phyloP scores from a whole-genome alignment of 2,797 vertebrate genomes.

The Alcedo atthis region DNA sequence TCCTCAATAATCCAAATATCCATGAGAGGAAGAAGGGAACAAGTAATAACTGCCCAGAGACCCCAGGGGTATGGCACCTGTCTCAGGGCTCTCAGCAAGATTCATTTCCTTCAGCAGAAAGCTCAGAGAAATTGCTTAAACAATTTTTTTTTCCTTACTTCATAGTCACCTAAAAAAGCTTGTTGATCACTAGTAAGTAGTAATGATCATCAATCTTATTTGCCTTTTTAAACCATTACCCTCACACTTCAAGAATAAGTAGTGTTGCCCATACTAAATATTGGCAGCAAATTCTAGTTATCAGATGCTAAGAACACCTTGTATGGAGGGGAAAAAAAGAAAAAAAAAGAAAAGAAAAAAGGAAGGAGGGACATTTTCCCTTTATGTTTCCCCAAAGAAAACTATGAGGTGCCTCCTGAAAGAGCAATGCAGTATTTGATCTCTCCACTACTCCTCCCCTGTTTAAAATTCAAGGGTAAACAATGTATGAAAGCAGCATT shows the following conservation, averaged over 20 bases:
- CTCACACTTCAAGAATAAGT: not conserved
- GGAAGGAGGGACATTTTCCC: not conserved
- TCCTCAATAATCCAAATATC: not conserved
- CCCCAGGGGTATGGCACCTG: rapidly evolving
- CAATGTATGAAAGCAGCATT: not conserved
- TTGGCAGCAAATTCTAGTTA: not conserved
- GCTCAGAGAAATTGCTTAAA: not conserved
- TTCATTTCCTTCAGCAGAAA: not conserved
- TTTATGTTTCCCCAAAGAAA: not conserved
- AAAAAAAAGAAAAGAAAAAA: not conserved
- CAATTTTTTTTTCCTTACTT: not conserved
- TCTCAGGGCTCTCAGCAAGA: not conserved
- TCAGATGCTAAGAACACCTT: not conserved
- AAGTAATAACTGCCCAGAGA: not conserved
- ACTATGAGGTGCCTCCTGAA: not conserved
- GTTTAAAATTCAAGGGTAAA: conserved; percentile 21
- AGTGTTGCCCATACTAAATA: not conserved
- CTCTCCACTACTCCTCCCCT: not conserved
- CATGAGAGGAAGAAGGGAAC: not conserved
- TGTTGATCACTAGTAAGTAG: not conserved
- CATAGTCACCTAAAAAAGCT: not conserved
- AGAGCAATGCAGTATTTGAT: not conserved
- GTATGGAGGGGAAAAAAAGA: not conserved
- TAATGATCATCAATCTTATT: not conserved
- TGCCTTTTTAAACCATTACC: not conserved